These are phyloP conservation scores for Protosalanx chinensis DNA, from an alignment of 2,797 vertebrate genomes.

Conservation along the genomic window DNA sequence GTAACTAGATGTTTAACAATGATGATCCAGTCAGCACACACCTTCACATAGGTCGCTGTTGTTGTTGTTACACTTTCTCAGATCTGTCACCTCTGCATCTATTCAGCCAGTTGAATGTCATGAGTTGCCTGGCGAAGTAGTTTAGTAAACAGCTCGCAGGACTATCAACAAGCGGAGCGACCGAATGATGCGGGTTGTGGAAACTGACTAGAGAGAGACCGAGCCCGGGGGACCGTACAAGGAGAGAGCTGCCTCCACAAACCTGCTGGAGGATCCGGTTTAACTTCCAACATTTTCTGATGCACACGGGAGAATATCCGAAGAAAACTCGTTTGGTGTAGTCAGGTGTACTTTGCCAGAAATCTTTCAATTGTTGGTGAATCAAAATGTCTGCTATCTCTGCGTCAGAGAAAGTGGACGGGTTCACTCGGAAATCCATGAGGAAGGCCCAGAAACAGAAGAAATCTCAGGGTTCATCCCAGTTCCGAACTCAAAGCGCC, in stretches of 20 bases:
- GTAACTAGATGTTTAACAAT: conserved; percentile 38
- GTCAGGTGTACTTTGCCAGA: conserved; percentile 34
- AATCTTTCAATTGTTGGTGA: conserved; percentile 44
- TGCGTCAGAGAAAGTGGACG: conserved; percentile 97
- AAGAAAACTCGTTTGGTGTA: conserved; percentile 27
- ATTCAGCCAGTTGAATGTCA: conserved; percentile 8
- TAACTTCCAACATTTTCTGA: conserved; percentile 39
- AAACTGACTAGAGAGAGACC: conserved; percentile 38
- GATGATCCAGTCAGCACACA: conserved; percentile 11
- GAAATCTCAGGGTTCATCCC: conserved; percentile 91
- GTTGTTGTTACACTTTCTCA: background rate
- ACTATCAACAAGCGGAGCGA: conserved; percentile 14
- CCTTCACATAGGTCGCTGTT: background rate
- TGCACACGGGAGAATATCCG: conserved; percentile 40
- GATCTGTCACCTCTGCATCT: background rate
- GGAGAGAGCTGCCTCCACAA: conserved; percentile 20
- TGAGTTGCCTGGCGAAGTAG: conserved; percentile 21
- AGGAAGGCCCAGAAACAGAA: conserved; percentile 93
- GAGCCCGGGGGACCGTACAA: conserved; percentile 54
- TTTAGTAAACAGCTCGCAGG: conserved; percentile 35
- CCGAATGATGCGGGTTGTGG: conserved; percentile 44
- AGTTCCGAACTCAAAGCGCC: conserved; percentile 86
- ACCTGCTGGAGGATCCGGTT: conserved; percentile 26
- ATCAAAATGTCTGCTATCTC: conserved; percentile 90
- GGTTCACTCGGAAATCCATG: conserved; percentile 95